Evolutionary conservation across 2,797 vertebrate genomes (phyloP).

Genomic region (Pyrocephalus nanus): DNA sequence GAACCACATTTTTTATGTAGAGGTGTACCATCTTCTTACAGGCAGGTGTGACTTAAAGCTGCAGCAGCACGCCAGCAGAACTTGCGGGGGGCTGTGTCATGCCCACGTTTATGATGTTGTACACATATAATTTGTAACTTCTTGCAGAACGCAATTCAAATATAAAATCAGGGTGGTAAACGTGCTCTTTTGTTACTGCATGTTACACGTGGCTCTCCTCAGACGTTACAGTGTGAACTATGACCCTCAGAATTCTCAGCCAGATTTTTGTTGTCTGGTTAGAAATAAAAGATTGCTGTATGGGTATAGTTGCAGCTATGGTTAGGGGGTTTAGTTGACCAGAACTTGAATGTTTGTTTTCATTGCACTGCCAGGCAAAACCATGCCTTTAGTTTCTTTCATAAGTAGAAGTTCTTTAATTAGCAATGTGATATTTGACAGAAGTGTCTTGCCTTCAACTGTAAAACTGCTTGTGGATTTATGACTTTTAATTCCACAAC

Average conservation of each 20-base stretch:
- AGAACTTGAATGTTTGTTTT: not conserved
- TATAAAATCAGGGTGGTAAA: not conserved
- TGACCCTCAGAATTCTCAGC: not conserved
- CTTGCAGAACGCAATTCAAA: not conserved
- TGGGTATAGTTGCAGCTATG: not conserved
- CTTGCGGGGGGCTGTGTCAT: not conserved
- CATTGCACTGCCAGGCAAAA: not conserved
- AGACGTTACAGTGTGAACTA: not conserved
- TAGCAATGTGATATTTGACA: not conserved
- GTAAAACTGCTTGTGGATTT: not conserved
- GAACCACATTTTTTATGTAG: not conserved
- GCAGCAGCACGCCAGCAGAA: not conserved
- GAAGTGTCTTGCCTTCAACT: not conserved
- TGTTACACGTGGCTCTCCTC: not conserved
- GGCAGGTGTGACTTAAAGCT: not conserved
- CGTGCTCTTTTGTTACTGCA: accelerated
- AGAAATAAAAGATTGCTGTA: not conserved
- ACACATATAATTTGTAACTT: not conserved
- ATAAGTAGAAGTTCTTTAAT: not conserved
- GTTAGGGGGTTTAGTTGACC: not conserved
- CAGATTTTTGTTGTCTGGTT: not conserved
- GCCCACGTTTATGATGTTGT: not conserved
- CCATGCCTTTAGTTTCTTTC: not conserved
- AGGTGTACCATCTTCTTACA: not conserved
- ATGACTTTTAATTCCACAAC: not conserved